Evolutionary conservation across 2,797 vertebrate species (phyloP).

Genomic region (Hipposideros larvatus): DNA sequence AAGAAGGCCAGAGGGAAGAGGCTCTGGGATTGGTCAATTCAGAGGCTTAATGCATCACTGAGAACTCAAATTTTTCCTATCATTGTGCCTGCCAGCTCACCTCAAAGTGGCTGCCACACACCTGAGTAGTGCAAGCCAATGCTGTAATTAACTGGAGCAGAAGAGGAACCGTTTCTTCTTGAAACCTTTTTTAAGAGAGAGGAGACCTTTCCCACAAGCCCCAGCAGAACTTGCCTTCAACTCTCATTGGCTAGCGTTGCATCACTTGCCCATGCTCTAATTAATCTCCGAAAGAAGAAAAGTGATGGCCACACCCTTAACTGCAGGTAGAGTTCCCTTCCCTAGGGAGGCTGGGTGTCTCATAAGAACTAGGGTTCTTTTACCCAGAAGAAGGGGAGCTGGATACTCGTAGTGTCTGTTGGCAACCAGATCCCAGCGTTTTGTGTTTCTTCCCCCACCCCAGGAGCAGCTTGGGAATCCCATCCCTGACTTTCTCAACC

Average conservation of each 20-base stretch:
- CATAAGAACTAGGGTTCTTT: neutral
- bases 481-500: slow-evolving; percentile 7
- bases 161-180: neutral
- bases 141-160: neutral
- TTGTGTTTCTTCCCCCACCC: neutral
- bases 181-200: neutral
- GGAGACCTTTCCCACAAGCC: neutral
- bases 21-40: neutral
- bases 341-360: neutral
- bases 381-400: neutral
- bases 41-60: neutral
- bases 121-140: neutral
- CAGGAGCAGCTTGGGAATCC: slow-evolving; percentile 2
- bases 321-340: neutral
- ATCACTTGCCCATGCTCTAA: neutral
- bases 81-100: neutral
- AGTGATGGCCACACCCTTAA: neutral
- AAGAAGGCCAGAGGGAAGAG: neutral
- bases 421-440: neutral
- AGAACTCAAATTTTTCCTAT: neutral
- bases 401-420: neutral
- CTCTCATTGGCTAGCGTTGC: neutral
- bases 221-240: neutral
- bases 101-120: neutral
- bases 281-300: neutral